phyloP scores from a whole-genome alignment of 2,888 invertebrate genomes.

The Exocentrus adspersus region DNA sequence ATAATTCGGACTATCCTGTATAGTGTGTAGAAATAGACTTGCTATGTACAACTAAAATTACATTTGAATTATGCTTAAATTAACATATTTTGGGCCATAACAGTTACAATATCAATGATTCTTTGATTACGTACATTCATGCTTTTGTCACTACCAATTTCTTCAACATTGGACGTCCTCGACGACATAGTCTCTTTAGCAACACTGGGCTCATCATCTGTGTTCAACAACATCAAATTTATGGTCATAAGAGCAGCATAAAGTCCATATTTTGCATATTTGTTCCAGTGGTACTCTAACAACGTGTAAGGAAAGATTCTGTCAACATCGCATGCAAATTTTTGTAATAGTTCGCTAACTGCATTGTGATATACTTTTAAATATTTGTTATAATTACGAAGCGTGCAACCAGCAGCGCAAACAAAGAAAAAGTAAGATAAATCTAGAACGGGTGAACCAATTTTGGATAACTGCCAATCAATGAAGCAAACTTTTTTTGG shows the following conservation, averaged over 20 bases:
- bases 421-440: constrained; percentile 48
- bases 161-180: background rate
- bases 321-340: constrained; percentile 46
- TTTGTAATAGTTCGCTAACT: constrained; percentile 38
- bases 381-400: constrained; percentile 43
- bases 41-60: no score
- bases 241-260: constrained; percentile 27
- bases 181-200: background rate
- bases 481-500: constrained; percentile 46
- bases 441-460: constrained; percentile 46
- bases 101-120: constrained; percentile 4
- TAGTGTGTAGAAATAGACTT: no score
- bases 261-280: constrained; percentile 20
- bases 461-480: constrained; percentile 50
- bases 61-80: no score
- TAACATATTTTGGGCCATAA: background rate
- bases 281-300: constrained; percentile 27
- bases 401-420: constrained; percentile 38
- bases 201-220: constrained; percentile 21
- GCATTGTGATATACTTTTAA: constrained; percentile 46
- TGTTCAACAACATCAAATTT: constrained; percentile 27
- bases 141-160: background rate
- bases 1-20: no score
- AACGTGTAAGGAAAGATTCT: constrained; percentile 38
- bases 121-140: background rate